Conservation (phyloP, 2,797 vertebrate species). For the Uromys caudimaculatus region DNA sequence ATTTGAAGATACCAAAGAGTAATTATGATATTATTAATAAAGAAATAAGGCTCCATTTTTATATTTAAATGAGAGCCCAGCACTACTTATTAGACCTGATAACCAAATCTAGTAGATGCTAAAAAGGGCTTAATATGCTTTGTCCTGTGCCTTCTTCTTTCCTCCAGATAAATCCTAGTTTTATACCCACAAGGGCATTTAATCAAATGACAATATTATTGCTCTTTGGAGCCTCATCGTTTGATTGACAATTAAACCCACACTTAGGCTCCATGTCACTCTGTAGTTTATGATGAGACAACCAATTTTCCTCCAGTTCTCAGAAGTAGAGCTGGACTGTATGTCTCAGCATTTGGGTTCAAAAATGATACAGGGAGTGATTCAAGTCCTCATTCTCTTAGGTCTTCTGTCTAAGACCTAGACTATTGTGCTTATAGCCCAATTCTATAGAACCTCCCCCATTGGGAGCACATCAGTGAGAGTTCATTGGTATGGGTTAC, state of each 20-base stretch:
- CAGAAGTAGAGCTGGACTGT: not conserved
- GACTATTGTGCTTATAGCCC: not conserved
- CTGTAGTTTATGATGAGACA: not conserved
- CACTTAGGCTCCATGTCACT: not conserved
- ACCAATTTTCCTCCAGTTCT: not conserved
- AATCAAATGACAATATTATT: conserved; percentile 26
- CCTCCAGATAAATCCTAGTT: conserved; percentile 42
- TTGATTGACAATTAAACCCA: conserved; percentile 49
- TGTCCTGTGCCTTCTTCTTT: conserved; percentile 24
- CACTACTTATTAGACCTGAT: conserved; percentile 64
- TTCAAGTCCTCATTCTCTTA: not conserved
- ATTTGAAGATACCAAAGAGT: conserved; percentile 58
- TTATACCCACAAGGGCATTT: conserved; percentile 4
- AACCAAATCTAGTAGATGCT: conserved; percentile 45
- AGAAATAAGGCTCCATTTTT: conserved; percentile 57
- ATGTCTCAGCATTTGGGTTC: not conserved
- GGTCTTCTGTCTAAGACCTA: not conserved
- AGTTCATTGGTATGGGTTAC: not conserved
- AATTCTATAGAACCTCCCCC: not conserved
- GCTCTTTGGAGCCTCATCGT: conserved; percentile 47
- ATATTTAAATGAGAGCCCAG: conserved; percentile 39
- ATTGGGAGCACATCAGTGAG: not conserved
- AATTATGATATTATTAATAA: conserved; percentile 62
- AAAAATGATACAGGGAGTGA: not conserved
- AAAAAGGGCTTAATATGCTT: not conserved